Evolutionary conservation across 2,888 invertebrate genomes (phyloP).

Genomic region (Cantharis nigra): DNA sequence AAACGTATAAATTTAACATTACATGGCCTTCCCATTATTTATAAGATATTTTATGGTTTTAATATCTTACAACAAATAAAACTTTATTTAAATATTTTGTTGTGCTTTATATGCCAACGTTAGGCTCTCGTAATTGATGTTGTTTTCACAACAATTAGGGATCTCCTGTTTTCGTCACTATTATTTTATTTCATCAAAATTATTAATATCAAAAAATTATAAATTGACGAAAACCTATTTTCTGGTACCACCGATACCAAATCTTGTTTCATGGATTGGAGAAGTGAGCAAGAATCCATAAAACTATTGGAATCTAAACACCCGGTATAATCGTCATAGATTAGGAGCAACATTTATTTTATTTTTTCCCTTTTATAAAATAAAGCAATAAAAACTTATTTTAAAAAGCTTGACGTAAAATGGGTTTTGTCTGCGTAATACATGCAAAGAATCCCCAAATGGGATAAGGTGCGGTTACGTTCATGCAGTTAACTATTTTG

Average conservation of each 20-base stretch:
- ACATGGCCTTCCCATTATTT: conserved; percentile 1
- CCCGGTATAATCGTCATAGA: neutral
- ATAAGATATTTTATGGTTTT: conserved; percentile 3
- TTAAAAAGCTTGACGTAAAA: neutral
- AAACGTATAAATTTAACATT: neutral
- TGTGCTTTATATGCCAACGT: neutral
- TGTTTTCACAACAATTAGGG: neutral
- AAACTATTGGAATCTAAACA: neutral
- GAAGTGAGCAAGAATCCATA: too few species aligned
- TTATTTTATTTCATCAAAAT: too few species aligned
- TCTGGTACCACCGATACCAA: too few species aligned
- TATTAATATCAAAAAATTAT: too few species aligned
- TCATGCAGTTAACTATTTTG: neutral
- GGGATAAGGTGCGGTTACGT: neutral
- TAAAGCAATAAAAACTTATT: neutral
- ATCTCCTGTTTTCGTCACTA: too few species aligned
- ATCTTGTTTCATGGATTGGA: too few species aligned
- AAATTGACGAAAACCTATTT: too few species aligned
- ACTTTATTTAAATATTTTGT: neutral
- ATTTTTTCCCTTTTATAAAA: neutral
- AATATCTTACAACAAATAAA: neutral
- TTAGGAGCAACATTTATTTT: neutral
- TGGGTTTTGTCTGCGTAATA: neutral
- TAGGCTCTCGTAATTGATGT: neutral
- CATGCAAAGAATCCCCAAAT: neutral